A percentile compares a stretch with the other conserved stretches of the same genome.
Conservation (phyloP, 2,797 vertebrate genomes). For the Eleutherodactylus coqui region DNA sequence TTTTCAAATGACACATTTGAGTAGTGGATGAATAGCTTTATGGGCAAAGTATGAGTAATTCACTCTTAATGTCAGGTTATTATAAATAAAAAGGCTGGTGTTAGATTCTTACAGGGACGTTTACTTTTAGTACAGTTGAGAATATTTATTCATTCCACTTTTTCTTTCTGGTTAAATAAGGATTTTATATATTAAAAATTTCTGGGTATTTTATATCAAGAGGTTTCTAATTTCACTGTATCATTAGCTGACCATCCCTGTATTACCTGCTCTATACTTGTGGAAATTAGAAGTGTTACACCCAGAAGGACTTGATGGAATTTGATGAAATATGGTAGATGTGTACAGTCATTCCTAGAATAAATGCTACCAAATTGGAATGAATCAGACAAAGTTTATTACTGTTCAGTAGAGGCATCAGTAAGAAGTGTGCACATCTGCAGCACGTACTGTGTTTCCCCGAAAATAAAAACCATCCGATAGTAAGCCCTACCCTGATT, state of each 20-base stretch:
- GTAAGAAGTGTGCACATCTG: too few relatives aligned
- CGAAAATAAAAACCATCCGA: too few relatives aligned
- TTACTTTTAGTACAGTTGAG: conserved; percentile 20
- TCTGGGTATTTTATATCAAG: background rate
- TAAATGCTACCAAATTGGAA: too few relatives aligned
- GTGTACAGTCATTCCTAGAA: too few relatives aligned
- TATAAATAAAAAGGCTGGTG: conserved; percentile 42
- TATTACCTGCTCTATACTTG: background rate
- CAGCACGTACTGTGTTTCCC: too few relatives aligned
- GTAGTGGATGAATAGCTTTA: conserved; percentile 50
- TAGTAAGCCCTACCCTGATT: too few relatives aligned
- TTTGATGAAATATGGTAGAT: too few relatives aligned
- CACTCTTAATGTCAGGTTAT: conserved; percentile 41
- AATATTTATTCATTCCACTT: conserved; percentile 41
- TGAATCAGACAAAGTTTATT: too few relatives aligned
- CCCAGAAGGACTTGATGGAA: too few relatives aligned
- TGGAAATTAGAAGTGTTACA: too few relatives aligned
- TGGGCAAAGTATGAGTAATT: conserved; percentile 49
- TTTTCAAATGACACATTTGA: conserved; percentile 42
- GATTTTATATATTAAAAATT: background rate
- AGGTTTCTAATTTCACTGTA: background rate
- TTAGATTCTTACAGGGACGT: conserved; percentile 15
- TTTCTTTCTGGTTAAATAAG: conserved; percentile 26
- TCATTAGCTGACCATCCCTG: background rate
- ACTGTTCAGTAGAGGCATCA: too few relatives aligned